Conservation (phyloP, 2,797 vertebrate genomes). For the Scolopax bukidnonensis region DNA sequence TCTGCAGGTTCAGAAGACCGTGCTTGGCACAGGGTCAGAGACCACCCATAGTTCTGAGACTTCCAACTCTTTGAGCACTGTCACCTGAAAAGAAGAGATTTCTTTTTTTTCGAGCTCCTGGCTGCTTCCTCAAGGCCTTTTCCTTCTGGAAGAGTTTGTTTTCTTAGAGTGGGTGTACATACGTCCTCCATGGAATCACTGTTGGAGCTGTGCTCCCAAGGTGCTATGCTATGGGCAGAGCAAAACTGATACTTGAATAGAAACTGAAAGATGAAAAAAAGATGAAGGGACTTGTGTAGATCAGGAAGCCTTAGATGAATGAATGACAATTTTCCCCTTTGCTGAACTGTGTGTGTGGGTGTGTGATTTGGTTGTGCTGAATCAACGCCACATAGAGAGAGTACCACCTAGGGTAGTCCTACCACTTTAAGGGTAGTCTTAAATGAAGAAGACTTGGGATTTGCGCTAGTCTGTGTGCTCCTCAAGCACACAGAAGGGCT, state of each 20-base stretch:
- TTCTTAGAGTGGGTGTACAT: neutral
- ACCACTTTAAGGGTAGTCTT: too few species aligned
- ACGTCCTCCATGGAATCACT: neutral
- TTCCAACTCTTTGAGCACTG: neutral
- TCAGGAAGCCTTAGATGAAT: neutral
- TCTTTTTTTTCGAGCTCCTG: neutral
- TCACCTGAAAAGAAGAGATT: neutral
- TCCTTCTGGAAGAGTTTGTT: neutral
- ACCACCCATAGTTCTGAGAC: neutral
- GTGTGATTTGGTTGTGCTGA: neutral
- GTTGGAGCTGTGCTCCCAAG: neutral
- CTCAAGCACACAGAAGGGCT: neutral
- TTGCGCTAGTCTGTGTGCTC: rapidly evolving
- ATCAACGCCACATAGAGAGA: neutral
- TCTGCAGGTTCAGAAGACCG: neutral
- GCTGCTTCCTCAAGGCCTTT: neutral
- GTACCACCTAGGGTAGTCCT: neutral
- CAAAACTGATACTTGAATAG: neutral
- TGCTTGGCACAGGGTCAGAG: neutral
- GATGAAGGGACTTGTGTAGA: neutral
- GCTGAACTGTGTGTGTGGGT: neutral
- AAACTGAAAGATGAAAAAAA: conserved; percentile 1
- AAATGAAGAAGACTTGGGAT: neutral
- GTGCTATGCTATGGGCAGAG: neutral
- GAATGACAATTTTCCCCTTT: neutral